Percentiles rank a stretch among this genome's conserved stretches.
Conservation (phyloP, 1,140 invertebrate species). For the Musca vetustissima region DNA sequence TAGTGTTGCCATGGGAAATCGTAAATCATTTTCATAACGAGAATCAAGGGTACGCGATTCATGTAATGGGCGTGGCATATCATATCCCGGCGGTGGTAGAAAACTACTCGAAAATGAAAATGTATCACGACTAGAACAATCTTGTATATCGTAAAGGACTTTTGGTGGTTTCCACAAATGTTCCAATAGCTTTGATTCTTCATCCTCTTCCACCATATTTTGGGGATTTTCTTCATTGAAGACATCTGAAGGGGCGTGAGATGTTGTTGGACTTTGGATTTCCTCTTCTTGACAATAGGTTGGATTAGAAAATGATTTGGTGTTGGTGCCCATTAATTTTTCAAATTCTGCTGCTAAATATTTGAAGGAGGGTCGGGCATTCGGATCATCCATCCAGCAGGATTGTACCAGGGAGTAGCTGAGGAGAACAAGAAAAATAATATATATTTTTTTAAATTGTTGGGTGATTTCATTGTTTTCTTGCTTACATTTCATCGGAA, state of each 20-base stretch:
- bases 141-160: constrained; percentile 44
- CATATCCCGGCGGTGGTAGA: constrained; percentile 44
- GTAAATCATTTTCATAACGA: constrained; percentile 52
- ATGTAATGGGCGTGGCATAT: constrained; percentile 48
- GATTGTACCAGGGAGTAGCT: constrained; percentile 77
- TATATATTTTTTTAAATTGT: background rate
- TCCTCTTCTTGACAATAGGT: constrained; percentile 47
- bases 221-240: background rate
- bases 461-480: background rate
- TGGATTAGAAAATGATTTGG: constrained; percentile 59
- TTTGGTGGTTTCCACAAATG: constrained; percentile 50
- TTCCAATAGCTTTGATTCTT: constrained; percentile 43
- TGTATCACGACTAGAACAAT: constrained; percentile 40
- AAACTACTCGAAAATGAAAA: constrained; percentile 30
- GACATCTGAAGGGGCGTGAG: background rate
- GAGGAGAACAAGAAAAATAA: constrained; percentile 31
- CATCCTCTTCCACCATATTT: constrained; percentile 38
- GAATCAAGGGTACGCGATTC: constrained; percentile 46
- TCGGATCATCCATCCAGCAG: constrained; percentile 78
- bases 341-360: constrained; percentile 67
- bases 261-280: constrained; percentile 18
- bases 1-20: constrained; percentile 46
- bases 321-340: constrained; percentile 70
- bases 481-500: constrained; percentile 74
- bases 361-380: constrained; percentile 75